phyloP scores from a whole-genome alignment of 2,113 vertebrate species.

The Podiceps cristatus region DNA sequence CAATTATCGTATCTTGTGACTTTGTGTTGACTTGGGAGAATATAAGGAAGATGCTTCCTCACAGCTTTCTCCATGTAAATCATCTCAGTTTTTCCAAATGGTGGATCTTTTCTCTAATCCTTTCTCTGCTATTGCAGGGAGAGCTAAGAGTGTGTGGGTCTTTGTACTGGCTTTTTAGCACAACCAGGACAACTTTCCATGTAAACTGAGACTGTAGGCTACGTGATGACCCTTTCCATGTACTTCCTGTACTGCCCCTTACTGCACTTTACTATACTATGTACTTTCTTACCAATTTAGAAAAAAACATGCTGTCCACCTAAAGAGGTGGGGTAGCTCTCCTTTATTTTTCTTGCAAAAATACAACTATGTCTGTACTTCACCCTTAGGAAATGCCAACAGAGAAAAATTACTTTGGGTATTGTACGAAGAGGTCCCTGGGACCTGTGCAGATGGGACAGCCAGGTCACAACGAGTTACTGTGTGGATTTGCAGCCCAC shows the following conservation, averaged over 20 bases:
- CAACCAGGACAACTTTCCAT: neutral
- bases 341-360: neutral
- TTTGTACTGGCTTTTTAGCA: neutral
- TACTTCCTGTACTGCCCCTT: neutral
- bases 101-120: neutral
- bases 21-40: neutral
- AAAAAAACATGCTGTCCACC: neutral
- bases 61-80: neutral
- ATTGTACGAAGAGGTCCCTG: neutral
- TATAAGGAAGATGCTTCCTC: neutral
- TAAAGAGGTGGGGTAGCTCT: neutral
- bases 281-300: neutral
- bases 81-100: neutral
- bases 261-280: neutral
- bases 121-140: neutral
- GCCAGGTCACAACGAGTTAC: neutral
- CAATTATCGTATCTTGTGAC: neutral
- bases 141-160: neutral
- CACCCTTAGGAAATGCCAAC: neutral
- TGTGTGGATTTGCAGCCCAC: neutral
- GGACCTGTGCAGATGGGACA: neutral
- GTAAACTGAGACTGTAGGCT: neutral
- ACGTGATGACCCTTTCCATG: neutral
- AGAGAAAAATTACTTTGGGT: neutral
- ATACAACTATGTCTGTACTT: neutral